These are phyloP conservation scores for Aspidiotus destructor DNA, from an alignment of 2,888 invertebrate genomes.

Conservation along the genomic window DNA sequence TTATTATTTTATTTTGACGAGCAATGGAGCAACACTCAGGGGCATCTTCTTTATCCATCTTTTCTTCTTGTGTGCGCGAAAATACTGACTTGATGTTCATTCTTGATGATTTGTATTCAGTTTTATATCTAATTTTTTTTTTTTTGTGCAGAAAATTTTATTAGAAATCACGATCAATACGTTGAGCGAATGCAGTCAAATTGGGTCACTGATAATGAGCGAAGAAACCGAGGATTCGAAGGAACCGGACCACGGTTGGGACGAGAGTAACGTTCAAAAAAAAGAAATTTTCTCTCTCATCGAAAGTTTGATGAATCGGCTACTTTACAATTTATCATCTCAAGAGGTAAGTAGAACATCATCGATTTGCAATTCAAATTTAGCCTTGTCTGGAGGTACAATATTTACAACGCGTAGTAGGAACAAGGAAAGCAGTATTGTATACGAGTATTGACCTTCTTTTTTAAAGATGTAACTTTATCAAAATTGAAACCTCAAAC, in stretches of 20 bases:
- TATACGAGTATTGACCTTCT: no score
- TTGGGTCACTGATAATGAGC: constrained; percentile 23
- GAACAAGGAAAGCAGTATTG: no score
- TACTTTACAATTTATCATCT: constrained; percentile 19
- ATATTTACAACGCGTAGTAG: no score
- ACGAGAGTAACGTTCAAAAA: background rate
- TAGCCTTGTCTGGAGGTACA: no score
- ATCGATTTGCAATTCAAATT: background rate
- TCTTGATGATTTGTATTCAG: background rate
- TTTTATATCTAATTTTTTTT: background rate
- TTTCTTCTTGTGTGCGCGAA: no score
- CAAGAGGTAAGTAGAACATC: constrained; percentile 8
- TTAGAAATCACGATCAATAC: constrained; percentile 24
- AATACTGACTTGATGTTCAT: no score
- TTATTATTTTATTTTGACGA: no score
- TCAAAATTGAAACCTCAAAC: no score
- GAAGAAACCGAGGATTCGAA: constrained; percentile 18
- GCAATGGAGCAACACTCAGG: no score
- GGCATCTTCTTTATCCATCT: no score
- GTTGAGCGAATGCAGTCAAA: constrained; percentile 25
- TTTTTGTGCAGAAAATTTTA: constrained; percentile 18
- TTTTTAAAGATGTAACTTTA: no score
- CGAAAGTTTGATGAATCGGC: constrained; percentile 17
- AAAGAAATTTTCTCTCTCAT: constrained; percentile 18
- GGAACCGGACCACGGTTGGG: background rate